A percentile compares a stretch with the other conserved stretches of the same genome.
These are phyloP conservation scores for Morpho deidamia DNA, from an alignment of 2,888 invertebrate species.

Conservation along the genomic window DNA sequence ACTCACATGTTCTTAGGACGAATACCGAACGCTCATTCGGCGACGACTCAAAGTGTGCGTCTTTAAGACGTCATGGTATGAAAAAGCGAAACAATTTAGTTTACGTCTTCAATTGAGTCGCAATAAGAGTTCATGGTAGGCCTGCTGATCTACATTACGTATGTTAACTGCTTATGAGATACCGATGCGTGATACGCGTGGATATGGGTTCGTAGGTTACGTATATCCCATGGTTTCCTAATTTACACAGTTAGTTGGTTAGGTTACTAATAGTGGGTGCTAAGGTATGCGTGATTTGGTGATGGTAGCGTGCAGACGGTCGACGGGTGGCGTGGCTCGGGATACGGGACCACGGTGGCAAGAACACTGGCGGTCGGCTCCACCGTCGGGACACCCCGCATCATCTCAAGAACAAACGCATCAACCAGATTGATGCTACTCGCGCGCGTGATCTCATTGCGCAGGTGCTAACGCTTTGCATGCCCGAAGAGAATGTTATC, in stretches of 20 bases:
- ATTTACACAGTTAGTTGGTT: too few species aligned
- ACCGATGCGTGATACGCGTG: neutral
- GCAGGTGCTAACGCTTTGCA: conserved; percentile 50
- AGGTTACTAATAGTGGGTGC: neutral
- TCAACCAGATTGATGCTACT: conserved; percentile 75
- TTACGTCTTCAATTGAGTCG: too few species aligned
- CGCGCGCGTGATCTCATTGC: conserved; percentile 66
- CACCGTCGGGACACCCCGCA: conserved; percentile 98
- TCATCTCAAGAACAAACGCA: conserved; percentile 98
- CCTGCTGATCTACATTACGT: too few species aligned
- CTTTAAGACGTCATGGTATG: too few species aligned
- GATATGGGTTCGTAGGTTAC: neutral
- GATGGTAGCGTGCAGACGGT: conserved; percentile 18
- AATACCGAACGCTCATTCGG: too few species aligned
- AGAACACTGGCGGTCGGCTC: conserved; percentile 78
- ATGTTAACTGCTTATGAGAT: neutral
- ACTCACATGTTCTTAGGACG: too few species aligned
- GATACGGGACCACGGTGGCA: conserved; percentile 75
- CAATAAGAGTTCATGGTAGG: too few species aligned
- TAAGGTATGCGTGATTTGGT: conserved; percentile 7
- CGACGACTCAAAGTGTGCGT: too few species aligned
- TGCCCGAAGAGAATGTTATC: neutral
- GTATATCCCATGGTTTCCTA: neutral
- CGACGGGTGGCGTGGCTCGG: conserved; percentile 36
- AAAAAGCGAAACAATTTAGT: too few species aligned